Evolutionary conservation across 2,113 vertebrate genomes (phyloP).

Genomic region (Junco hyemalis): DNA sequence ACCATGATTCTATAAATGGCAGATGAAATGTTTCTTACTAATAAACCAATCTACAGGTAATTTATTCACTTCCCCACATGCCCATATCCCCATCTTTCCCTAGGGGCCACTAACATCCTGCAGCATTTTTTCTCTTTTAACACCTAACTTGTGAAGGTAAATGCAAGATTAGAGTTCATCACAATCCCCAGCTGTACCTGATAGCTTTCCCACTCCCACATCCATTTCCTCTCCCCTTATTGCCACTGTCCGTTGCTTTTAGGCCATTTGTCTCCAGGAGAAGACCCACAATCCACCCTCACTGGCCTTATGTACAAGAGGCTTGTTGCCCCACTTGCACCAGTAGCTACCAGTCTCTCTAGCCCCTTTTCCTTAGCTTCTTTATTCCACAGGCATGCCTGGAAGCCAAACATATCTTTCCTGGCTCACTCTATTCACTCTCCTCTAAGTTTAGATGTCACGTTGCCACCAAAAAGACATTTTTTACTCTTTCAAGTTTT

Average conservation of each 20-base stretch:
- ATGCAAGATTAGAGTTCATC: neutral
- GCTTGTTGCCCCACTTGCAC: neutral
- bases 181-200: neutral
- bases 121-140: neutral
- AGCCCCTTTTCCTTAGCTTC: neutral
- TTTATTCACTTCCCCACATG: neutral
- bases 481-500: neutral
- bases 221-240: neutral
- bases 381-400: neutral
- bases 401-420: neutral
- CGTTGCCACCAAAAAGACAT: neutral
- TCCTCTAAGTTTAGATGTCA: neutral
- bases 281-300: neutral
- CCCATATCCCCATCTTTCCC: too few relatives aligned
- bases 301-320: neutral
- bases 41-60: neutral
- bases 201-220: neutral
- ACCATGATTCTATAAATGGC: neutral
- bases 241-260: neutral
- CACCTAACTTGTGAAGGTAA: neutral
- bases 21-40: constrained; percentile 9
- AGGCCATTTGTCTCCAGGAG: neutral
- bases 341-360: neutral
- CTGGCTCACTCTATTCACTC: neutral
- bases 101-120: neutral